A percentile compares a stretch with the other conserved stretches of the same genome.
Conservation (phyloP, 2,113 vertebrate genomes). For the Donacobius atricapilla region DNA sequence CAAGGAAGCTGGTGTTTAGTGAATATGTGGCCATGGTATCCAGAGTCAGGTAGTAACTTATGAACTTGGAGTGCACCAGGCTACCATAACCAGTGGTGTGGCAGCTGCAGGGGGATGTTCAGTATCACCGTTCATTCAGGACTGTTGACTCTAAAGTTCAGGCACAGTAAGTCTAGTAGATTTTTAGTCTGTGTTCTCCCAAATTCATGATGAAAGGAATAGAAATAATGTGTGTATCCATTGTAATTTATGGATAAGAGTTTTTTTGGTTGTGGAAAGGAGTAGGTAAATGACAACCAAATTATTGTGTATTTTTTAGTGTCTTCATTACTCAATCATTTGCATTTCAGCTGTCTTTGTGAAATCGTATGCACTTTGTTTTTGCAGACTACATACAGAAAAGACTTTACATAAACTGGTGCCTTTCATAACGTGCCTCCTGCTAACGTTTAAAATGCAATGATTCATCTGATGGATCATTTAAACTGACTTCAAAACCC, state of each 20-base stretch:
- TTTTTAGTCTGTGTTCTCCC: background rate
- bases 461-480: constrained; percentile 8
- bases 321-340: background rate
- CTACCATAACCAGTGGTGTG: background rate
- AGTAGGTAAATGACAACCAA: background rate
- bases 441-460: background rate
- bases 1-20: background rate
- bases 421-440: background rate
- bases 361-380: background rate
- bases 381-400: background rate
- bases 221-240: background rate
- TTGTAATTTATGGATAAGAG: background rate
- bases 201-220: background rate
- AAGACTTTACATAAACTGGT: background rate
- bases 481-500: background rate
- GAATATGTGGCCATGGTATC: background rate
- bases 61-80: background rate
- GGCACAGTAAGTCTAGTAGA: background rate
- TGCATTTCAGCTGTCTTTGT: background rate
- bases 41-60: background rate
- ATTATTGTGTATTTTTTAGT: background rate
- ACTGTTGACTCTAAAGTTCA: background rate
- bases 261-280: background rate
- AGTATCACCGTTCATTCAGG: background rate
- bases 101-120: accelerated